Evolutionary conservation across 1,140 invertebrate species (phyloP), one percentile per base, ranked within the genome.

Genomic region (Odontomachus brunneus): DNA sequence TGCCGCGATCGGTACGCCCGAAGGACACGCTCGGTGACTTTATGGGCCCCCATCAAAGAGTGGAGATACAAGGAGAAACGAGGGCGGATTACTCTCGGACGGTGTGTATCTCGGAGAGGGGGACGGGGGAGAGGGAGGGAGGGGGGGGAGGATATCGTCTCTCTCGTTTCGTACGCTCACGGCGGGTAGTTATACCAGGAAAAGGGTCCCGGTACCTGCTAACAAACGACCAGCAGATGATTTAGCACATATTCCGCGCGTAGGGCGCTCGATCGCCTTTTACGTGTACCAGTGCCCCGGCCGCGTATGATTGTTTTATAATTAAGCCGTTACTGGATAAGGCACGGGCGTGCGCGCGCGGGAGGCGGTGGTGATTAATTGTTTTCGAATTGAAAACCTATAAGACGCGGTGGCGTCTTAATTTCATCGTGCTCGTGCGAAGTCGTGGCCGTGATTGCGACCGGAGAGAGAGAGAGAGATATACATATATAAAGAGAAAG

Each of bases 381-480:
- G 92, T 93, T 93, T 92, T 91, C 89, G 92, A 93, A 94, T 94
- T 94, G 93, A 94, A 94, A 94, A 94, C 89, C 89, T 88, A 90
- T 93, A 80, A 80, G 65, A 80, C 90, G 87, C 86, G 76, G 89
- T 86, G 87, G 89, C 91, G 90, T 94, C 93, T 94, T 92, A 91
- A 93, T 88, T 88, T 88, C 87, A 88, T 85, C 86, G 83, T 82
- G 44, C 55, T 48, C 65, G 66, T 24, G 60, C 74, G n/a, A 75
- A 73, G 71, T 84, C 65, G 72, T 71, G 76, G 38, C 49, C 76
- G 83, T 84, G 86, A 88, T 87, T 84, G 65, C 74, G 63, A 66
- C 33, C n/a, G 12, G 29, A 59, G 49, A 29, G 17, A 12, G 0
- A 12, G 3, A 66, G 26, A 33, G 22, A 24, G 7, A 49, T 19